phyloP scores from a whole-genome alignment of 2,797 vertebrate genomes.

The Halcyon chelicuti region DNA sequence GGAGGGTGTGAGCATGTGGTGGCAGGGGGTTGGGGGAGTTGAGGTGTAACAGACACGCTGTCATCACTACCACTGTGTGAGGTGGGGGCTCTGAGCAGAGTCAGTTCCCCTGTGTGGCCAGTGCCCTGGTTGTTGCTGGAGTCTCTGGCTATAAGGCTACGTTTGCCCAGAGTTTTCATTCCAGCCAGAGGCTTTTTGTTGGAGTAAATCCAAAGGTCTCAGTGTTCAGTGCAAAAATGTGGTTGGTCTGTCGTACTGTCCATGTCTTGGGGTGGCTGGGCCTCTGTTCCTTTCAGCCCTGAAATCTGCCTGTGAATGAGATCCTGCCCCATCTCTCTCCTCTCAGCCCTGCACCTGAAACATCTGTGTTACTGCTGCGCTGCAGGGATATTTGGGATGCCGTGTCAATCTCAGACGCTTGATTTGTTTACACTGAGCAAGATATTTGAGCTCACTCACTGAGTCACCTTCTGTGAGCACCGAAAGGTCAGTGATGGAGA shows the following conservation, averaged over 20 bases:
- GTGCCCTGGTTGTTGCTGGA: background rate
- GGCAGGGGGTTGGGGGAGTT: background rate
- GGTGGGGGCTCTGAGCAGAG: background rate
- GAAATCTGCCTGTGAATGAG: background rate
- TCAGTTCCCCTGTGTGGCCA: background rate
- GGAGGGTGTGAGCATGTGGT: background rate
- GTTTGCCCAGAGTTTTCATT: background rate
- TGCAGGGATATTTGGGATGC: background rate
- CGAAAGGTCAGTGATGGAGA: background rate
- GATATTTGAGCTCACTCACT: background rate
- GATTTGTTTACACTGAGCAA: background rate
- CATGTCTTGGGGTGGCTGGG: fast-evolving
- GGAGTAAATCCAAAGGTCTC: background rate
- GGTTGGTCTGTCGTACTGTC: background rate
- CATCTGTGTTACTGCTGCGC: background rate
- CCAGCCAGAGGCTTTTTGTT: background rate
- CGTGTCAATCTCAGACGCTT: fast-evolving
- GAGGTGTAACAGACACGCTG: background rate
- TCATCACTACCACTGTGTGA: background rate
- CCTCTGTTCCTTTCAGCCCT: background rate
- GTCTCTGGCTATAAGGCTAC: background rate
- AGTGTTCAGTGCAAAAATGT: background rate
- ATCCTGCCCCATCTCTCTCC: background rate
- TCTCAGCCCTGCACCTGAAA: background rate
- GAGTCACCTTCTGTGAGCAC: background rate